Evolutionary conservation across 2,888 invertebrate genomes (phyloP).

Genomic region (Plemyria rubiginata): DNA sequence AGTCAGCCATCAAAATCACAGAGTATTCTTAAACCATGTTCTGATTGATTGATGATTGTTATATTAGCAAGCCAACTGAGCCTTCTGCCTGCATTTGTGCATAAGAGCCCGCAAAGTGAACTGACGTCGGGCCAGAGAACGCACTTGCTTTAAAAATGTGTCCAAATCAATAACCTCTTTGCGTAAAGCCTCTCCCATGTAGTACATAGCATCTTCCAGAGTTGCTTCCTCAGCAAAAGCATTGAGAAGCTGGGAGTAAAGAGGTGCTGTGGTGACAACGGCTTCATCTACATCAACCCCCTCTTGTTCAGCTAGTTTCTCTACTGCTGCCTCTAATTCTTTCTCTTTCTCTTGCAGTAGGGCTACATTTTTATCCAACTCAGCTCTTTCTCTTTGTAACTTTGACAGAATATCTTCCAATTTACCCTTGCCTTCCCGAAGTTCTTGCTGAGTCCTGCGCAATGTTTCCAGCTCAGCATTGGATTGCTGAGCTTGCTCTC

Average conservation of each 20-base stretch:
- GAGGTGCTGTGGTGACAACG: slow-evolving; percentile 97
- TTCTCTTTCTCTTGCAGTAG: slow-evolving; percentile 94
- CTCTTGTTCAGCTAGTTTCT: slow-evolving; percentile 90
- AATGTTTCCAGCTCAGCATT: slow-evolving; percentile 96
- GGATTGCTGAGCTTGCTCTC: slow-evolving; percentile 95
- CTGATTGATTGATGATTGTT: slow-evolving; percentile 8
- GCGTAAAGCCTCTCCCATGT: slow-evolving; percentile 97
- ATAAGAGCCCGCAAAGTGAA: slow-evolving; percentile 98
- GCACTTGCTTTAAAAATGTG: slow-evolving; percentile 97
- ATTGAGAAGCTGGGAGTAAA: slow-evolving; percentile 97
- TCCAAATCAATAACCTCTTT: slow-evolving; percentile 97
- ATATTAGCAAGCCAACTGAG: slow-evolving; percentile 90
- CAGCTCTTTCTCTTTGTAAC: slow-evolving; percentile 91
- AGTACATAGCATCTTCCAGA: slow-evolving; percentile 99
- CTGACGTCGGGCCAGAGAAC: slow-evolving; percentile 97
- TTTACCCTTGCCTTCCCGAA: slow-evolving; percentile 92
- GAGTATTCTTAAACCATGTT: slow-evolving; percentile 25
- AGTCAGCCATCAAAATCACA: slow-evolving; percentile 34
- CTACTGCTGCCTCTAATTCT: slow-evolving; percentile 92
- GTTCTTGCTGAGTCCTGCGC: slow-evolving; percentile 93
- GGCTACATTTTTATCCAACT: slow-evolving; percentile 93
- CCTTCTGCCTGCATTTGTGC: slow-evolving; percentile 98
- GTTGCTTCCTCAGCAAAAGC: slow-evolving; percentile 99
- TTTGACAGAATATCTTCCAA: slow-evolving; percentile 91
- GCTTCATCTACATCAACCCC: slow-evolving; percentile 97